A percentile compares a stretch with the other conserved stretches of the same genome.
phyloP scores from a whole-genome alignment of 2,888 invertebrate species.

The Acanthosepion pharaonis region DNA sequence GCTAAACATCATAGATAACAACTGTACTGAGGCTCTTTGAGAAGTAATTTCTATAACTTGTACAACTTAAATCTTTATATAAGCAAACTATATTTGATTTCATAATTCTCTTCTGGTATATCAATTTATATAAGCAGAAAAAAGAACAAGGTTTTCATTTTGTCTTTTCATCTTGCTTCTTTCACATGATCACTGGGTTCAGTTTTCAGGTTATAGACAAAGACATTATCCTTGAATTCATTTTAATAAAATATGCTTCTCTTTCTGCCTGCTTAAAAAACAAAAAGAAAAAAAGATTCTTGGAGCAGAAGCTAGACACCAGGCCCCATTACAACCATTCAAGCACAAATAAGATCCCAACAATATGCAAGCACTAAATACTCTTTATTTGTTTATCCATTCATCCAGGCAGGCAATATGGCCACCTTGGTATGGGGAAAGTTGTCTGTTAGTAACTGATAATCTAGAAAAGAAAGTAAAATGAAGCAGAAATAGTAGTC shows the following conservation, averaged over 20 bases:
- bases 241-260: not conserved
- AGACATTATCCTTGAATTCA: not conserved
- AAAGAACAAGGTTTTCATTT: not conserved
- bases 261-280: not conserved
- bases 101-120: not conserved
- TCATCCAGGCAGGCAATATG: conserved; percentile 20
- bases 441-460: not conserved
- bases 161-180: not conserved
- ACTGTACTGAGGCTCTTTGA: not conserved
- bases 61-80: not conserved
- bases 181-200: not conserved
- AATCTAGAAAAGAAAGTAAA: not conserved
- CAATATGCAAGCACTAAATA: not conserved
- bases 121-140: not conserved
- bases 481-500: not conserved
- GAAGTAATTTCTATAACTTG: not conserved
- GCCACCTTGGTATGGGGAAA: not conserved
- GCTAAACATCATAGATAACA: not conserved
- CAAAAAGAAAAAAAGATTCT: not conserved
- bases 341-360: not conserved
- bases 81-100: not conserved
- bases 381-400: not conserved
- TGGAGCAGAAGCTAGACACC: not conserved
- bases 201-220: not conserved
- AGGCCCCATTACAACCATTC: not conserved